Evolutionary conservation across 1,140 invertebrate genomes (phyloP).

Genomic region (Drosophila kepulauana): DNA sequence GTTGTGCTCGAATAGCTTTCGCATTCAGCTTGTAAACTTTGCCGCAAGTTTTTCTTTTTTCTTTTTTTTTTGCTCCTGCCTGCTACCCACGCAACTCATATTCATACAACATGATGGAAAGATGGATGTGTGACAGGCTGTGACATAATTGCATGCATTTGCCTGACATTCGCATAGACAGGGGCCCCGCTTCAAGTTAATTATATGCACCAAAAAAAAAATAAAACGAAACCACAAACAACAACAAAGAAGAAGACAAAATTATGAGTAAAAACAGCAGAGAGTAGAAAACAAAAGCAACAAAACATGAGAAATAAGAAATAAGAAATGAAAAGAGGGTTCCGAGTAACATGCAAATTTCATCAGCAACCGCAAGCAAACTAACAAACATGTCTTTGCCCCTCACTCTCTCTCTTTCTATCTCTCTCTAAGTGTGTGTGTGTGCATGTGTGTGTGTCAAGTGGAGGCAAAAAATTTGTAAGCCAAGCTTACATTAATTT

Average conservation of each 20-base stretch:
- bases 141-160: conserved; percentile 55
- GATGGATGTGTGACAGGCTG: conserved; percentile 7
- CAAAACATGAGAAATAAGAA: conserved; percentile 32
- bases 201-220: conserved; percentile 69
- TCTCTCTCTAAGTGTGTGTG: neutral
- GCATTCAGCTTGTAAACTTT: conserved; percentile 24
- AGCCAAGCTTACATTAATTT: conserved; percentile 76
- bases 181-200: conserved; percentile 73
- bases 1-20: conserved; percentile 30
- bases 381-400: conserved; percentile 11
- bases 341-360: conserved; percentile 67
- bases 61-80: no score
- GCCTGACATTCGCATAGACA: conserved; percentile 49
- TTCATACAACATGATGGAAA: neutral
- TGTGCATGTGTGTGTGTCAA: conserved; percentile 38
- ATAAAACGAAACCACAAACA: neutral
- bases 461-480: conserved; percentile 41
- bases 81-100: neutral
- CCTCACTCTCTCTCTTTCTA: no score
- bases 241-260: conserved; percentile 1
- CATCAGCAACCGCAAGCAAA: conserved; percentile 46
- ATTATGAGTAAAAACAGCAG: no score
- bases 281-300: conserved; percentile 16
- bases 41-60: conserved; percentile 10
- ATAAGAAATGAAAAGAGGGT: conserved; percentile 32